These are phyloP conservation scores for Tipula vernalis DNA, from an alignment of 2,888 invertebrate genomes.

Conservation along the genomic window DNA sequence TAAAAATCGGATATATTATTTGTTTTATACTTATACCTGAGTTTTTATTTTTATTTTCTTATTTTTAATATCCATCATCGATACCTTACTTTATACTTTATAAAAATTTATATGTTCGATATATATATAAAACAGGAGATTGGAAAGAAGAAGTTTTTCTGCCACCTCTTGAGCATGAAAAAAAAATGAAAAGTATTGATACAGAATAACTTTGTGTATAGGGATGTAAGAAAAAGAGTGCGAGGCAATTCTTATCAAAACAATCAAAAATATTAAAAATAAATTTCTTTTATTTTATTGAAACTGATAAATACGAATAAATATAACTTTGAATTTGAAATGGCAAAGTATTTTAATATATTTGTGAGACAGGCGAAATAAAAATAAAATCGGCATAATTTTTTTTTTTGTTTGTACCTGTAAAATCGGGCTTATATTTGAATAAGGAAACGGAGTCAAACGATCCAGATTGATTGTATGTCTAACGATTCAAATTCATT, in stretches of 20 bases:
- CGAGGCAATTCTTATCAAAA: background rate
- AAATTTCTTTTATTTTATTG: background rate
- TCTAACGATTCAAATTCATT: too few relatives aligned
- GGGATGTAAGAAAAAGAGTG: background rate
- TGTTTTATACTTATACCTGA: background rate
- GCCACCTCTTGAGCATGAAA: background rate
- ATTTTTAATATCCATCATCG: background rate
- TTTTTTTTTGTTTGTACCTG: too few relatives aligned
- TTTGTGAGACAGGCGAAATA: background rate
- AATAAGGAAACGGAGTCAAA: too few relatives aligned
- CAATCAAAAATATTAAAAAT: background rate
- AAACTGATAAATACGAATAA: background rate
- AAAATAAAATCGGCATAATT: too few relatives aligned
- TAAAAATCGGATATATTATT: background rate
- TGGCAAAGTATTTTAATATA: background rate
- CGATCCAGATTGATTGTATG: too few relatives aligned
- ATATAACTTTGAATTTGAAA: background rate
- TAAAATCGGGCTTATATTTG: too few relatives aligned
- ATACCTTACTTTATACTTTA: background rate
- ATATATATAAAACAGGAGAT: background rate
- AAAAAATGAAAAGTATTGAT: background rate
- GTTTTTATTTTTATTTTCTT: background rate
- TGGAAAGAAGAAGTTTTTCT: background rate
- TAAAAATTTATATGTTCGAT: background rate
- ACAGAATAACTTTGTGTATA: background rate